These are phyloP conservation scores for Dicaeum eximium DNA, from an alignment of 2,113 vertebrate species.

Conservation along the genomic window DNA sequence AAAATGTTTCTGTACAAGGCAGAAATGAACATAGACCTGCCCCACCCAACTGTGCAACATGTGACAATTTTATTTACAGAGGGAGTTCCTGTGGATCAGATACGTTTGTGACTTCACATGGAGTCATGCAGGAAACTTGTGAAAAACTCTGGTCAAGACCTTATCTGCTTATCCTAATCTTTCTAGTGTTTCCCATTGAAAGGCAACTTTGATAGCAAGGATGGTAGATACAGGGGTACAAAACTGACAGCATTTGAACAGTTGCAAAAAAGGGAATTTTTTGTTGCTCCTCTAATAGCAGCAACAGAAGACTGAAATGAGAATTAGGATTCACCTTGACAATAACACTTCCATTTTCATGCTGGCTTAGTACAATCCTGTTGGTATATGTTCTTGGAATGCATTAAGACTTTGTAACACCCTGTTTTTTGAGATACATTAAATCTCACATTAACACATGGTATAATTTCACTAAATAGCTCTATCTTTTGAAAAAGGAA, in stretches of 20 bases:
- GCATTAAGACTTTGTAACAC: background rate
- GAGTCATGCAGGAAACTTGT: background rate
- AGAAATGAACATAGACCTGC: background rate
- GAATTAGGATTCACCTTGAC: background rate
- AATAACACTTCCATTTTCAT: background rate
- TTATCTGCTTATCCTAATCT: background rate
- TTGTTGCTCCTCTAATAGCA: background rate
- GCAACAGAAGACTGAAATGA: background rate
- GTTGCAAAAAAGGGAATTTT: background rate
- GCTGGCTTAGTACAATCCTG: background rate
- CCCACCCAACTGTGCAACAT: background rate
- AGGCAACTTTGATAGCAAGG: background rate
- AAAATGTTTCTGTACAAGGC: background rate
- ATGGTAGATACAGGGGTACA: background rate
- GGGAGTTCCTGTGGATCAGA: background rate
- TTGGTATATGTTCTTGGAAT: background rate
- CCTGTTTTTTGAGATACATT: background rate
- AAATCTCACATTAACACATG: background rate
- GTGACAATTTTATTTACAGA: background rate
- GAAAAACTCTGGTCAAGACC: background rate
- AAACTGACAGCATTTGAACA: background rate
- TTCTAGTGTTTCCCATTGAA: background rate
- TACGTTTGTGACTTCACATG: background rate
- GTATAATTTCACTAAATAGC: background rate
- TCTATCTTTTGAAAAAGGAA: background rate